Base-by-base conservation (phyloP, 2,888 invertebrate species). In the Crocallis elinguaria region DNA sequence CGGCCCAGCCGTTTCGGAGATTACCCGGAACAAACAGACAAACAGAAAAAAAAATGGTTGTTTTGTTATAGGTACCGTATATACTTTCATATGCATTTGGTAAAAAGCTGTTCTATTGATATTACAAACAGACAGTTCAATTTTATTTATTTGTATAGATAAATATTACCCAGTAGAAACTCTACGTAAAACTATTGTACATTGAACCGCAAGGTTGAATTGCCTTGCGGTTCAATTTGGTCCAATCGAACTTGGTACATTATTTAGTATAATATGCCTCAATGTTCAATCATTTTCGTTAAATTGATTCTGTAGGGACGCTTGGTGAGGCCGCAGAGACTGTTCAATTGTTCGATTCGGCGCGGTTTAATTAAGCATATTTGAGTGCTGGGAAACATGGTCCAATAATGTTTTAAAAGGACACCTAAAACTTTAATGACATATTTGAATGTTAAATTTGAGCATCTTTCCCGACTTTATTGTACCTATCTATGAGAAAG, bases 241-340 rank as follows among this genome's bases (percentile, higher is more conserved):
- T 44, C 49, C 41, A 51, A 51, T 51, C 30, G 44, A 51, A 44
- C 43, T 23, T 27, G 19, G 29, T 51, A 51, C 51, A 51, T 57
- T 57, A 57, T 57, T 51, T 32, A 48, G 48, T 58, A 61, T 51
- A 61, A 45, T 48, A 52, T 36, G 35, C 54, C 52, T 54, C 51
- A 59, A 62, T 57, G 63, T 63, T 70, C 64, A 57, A 71, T 72
- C 56, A 72, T 71, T 69, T 69, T 62, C 60, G 61, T 61, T 50
- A 46, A 66, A 67, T 69, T 60, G 55, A 69, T 64, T 67, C 62
- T 44, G 58, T 56, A 36, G 58, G 50, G 64, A 53, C 29, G 52
- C 41, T 37, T 46, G 33, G 49, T 53, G 66, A 56, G 55, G 53
- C 60, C 67, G 32, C 52, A 49, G 46, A 53, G 49, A 54, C 49